A percentile compares a stretch with the other conserved stretches of the same genome.
phyloP scores from a whole-genome alignment of 2,797 vertebrate species.

The Nyctalus aviator region DNA sequence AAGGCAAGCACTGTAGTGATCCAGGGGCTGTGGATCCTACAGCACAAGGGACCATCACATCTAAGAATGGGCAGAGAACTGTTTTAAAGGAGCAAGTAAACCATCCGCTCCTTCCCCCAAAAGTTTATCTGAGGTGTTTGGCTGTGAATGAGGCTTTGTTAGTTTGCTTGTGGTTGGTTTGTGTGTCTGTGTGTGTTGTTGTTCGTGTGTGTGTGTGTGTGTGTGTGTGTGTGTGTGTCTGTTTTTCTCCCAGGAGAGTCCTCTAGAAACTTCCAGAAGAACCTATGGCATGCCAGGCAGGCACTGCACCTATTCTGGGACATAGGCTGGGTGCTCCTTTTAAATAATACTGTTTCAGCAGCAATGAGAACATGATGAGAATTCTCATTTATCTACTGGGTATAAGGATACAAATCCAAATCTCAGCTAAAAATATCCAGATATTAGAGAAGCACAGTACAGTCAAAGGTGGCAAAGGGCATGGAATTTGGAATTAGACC shows the following conservation, averaged over 20 bases:
- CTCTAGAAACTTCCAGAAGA: background rate
- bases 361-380: background rate
- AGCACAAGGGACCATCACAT: too few species aligned
- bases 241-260: background rate
- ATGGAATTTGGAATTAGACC: background rate
- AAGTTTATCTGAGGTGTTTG: background rate
- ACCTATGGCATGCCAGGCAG: background rate
- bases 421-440: background rate
- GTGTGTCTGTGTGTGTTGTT: background rate
- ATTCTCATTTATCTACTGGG: background rate
- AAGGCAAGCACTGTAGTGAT: background rate
- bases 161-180: background rate
- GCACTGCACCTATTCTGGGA: background rate
- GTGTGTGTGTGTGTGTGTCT: too few species aligned
- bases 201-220: too few species aligned
- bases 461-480: background rate
- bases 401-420: conserved; percentile 23
- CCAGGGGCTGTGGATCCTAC: background rate
- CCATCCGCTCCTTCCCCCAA: background rate
- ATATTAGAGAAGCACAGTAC: background rate
- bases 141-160: background rate
- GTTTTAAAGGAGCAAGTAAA: background rate
- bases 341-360: conserved; percentile 8
- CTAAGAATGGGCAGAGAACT: background rate
- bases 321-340: background rate